These are phyloP conservation scores for Spondyliosoma cantharus DNA, from an alignment of 2,797 vertebrate genomes.

Conservation along the genomic window DNA sequence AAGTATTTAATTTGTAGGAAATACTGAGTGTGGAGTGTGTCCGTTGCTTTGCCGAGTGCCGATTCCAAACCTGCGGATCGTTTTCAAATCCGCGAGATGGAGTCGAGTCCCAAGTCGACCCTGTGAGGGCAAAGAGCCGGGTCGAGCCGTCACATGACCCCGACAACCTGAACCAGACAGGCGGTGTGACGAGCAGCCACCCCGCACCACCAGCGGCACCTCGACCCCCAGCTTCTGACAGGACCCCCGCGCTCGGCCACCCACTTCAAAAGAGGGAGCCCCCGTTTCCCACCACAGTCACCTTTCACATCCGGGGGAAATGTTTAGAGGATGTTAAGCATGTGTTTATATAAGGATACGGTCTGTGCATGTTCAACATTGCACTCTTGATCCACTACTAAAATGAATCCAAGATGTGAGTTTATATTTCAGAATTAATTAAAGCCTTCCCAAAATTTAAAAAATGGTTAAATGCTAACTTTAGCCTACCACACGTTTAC, in stretches of 20 bases:
- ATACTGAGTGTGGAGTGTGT: not conserved
- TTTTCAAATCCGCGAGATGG: constrained; percentile 42
- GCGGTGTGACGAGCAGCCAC: constrained; percentile 11
- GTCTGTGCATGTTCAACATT: not conserved
- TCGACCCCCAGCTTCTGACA: constrained; percentile 13
- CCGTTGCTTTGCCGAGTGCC: constrained; percentile 21
- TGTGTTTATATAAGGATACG: not conserved
- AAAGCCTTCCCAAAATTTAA: too few species aligned
- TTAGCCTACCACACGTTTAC: too few species aligned
- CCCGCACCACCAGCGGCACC: not conserved
- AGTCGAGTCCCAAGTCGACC: constrained; percentile 36
- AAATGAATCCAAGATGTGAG: too few species aligned
- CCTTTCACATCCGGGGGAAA: not conserved
- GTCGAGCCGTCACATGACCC: constrained; percentile 60
- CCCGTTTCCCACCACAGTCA: not conserved
- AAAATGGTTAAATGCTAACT: too few species aligned
- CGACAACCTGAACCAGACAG: constrained; percentile 54
- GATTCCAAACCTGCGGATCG: constrained; percentile 44
- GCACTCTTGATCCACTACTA: too few species aligned
- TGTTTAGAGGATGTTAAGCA: not conserved
- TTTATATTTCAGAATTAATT: too few species aligned
- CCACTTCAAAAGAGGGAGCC: constrained; percentile 23
- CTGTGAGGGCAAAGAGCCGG: constrained; percentile 45
- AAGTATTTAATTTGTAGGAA: not conserved
- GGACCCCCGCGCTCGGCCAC: constrained; percentile 44